Conservation (phyloP, 2,797 vertebrate species). For the Labroides dimidiatus region DNA sequence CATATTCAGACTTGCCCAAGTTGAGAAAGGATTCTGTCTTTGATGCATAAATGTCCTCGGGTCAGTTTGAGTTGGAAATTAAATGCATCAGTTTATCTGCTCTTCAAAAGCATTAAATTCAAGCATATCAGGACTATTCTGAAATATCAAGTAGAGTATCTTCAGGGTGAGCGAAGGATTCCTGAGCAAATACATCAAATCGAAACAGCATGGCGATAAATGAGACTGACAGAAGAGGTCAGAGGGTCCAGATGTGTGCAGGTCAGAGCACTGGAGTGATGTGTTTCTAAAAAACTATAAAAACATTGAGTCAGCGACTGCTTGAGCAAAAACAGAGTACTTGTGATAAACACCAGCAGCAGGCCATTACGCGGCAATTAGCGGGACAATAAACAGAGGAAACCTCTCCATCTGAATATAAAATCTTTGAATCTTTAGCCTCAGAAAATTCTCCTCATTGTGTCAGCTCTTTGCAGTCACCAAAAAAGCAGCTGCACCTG, state of each 20-base stretch:
- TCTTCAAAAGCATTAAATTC: conserved; percentile 25
- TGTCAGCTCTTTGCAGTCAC: neutral
- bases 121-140: conserved; percentile 27
- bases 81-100: conserved; percentile 6
- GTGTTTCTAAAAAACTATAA: conserved; percentile 5
- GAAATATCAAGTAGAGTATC: conserved; percentile 5
- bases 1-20: neutral
- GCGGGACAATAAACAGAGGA: conserved; percentile 32
- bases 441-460: conserved; percentile 20
- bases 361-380: conserved; percentile 27
- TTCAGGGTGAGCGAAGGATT: neutral
- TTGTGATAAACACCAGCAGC: conserved; percentile 12
- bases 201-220: conserved; percentile 29
- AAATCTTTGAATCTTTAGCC: conserved; percentile 26
- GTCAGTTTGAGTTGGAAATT: conserved; percentile 15
- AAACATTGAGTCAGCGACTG: conserved; percentile 9
- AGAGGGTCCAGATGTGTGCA: conserved; percentile 15
- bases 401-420: conserved; percentile 16
- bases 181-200: conserved; percentile 20
- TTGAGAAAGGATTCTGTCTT: neutral
- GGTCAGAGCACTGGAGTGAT: neutral
- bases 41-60: conserved; percentile 17
- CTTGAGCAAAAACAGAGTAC: conserved; percentile 10
- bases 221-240: conserved; percentile 20
- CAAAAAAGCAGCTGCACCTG: neutral